These are phyloP conservation scores for Epistrophe eligans DNA, from an alignment of 2,888 invertebrate species.

Conservation along the genomic window DNA sequence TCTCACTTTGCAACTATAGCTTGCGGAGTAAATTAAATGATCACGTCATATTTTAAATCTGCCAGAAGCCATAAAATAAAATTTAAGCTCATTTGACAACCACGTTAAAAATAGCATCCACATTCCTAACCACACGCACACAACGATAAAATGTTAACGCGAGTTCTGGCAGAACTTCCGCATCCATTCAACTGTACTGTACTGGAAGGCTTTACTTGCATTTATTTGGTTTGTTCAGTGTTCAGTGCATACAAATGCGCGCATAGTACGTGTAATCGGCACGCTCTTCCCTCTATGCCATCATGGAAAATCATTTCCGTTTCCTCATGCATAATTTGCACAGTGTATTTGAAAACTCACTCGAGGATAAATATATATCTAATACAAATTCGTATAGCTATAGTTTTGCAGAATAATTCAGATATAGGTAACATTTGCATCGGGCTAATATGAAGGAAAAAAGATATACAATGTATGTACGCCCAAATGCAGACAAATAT, in stretches of 20 bases:
- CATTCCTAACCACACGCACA: slow-evolving; percentile 1
- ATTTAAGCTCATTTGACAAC: slow-evolving; percentile 2
- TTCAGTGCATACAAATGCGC: slow-evolving; percentile 10
- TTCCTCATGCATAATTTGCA: slow-evolving; percentile 74
- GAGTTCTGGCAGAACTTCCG: not conserved
- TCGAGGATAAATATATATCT: slow-evolving; percentile 52
- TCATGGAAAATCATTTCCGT: slow-evolving; percentile 72
- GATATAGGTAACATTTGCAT: not conserved
- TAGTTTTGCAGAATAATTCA: not conserved
- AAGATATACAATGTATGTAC: slow-evolving; percentile 9
- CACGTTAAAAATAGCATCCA: not conserved
- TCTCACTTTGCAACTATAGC: not conserved
- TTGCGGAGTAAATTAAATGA: not conserved
- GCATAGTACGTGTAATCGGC: slow-evolving; percentile 57
- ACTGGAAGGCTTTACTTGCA: not conserved
- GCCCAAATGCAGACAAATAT: slow-evolving; percentile 51
- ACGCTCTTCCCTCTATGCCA: slow-evolving; percentile 11
- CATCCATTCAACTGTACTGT: not conserved
- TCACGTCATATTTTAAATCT: not conserved
- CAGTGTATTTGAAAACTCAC: slow-evolving; percentile 68
- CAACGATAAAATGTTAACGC: slow-evolving; percentile 1
- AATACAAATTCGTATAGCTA: not conserved
- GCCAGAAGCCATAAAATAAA: not conserved
- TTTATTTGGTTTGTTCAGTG: slow-evolving; percentile 13
- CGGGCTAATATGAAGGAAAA: not conserved